Evolutionary conservation across 2,888 invertebrate genomes (phyloP).

Genomic region (Drosophila imparisetae): DNA sequence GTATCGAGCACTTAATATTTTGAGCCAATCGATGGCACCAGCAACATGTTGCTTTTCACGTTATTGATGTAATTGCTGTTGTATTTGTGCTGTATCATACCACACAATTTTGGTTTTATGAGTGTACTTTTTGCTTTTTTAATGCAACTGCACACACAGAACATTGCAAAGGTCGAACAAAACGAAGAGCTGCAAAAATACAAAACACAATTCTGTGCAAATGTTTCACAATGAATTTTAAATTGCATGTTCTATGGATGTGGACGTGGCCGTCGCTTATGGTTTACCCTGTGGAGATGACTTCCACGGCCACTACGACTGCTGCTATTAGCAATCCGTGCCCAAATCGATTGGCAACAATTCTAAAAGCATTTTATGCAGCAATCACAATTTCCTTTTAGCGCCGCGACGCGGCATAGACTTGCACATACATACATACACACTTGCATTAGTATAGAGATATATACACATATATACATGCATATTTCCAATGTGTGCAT

Average conservation of each 20-base stretch:
- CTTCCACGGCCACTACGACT: conserved; percentile 20
- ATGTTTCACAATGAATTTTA: conserved; percentile 78
- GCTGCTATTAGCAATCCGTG: conserved; percentile 70
- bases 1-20: conserved; percentile 42
- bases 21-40: conserved; percentile 53
- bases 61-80: conserved; percentile 28
- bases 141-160: conserved; percentile 7
- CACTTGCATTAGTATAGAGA: conserved; percentile 1
- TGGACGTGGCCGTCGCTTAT: conserved; percentile 47
- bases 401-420: conserved; percentile 57
- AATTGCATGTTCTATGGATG: conserved; percentile 59
- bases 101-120: conserved; percentile 63
- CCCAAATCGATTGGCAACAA: conserved; percentile 79
- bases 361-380: conserved; percentile 80
- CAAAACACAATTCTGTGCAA: conserved; percentile 65
- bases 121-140: conserved; percentile 18
- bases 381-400: conserved; percentile 79
- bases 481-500: neutral
- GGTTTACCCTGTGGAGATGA: conserved; percentile 29
- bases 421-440: conserved; percentile 10
- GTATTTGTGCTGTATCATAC: conserved; percentile 46
- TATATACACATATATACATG: conserved; percentile 9
- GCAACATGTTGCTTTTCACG: conserved; percentile 53
- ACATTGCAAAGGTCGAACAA: conserved; percentile 45
- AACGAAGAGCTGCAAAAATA: conserved; percentile 43